Base-by-base conservation (phyloP, 2,797 vertebrate species). In the Rousettus madagascariensis region DNA sequence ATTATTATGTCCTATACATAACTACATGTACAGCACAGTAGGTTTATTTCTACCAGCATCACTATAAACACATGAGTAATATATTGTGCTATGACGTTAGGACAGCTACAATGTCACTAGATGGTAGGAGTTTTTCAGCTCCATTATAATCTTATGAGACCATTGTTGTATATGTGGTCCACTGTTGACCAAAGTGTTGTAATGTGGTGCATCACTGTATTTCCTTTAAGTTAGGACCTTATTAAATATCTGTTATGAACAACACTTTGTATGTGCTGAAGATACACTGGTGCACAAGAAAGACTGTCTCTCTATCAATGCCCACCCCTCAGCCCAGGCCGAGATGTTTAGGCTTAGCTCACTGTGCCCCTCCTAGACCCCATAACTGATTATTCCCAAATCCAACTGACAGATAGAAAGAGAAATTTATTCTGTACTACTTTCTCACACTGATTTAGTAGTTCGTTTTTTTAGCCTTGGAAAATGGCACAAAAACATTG, bases 401-500 rank as follows among this genome's bases (percentile, higher is more conserved):
- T 59, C 36, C 28, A 26, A 43, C n/a, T 30, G 38, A 19, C 16
- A 93, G 36, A 79, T 66, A 26, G 63, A 33, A 55, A 9, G 30
- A 79, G 28, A 90, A 65, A 2, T 90, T 55, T 33, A 36, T 41
- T 93, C 55, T 90, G 6, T 61, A 46, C n/a, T 68, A 1, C n/a
- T 36, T 87, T 36, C 24, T 36, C 16, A 41, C 2, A 0, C 2
- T 2, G 15, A 93, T 86, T 80, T 46, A 77, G 33, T 46, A n/a
- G 41, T 19, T 41, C 28, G 5, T 74, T 63, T 65, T 72, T 8
- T 46, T 57, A 51, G 53, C 11, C 46, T 84, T 90, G 46, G 33
- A 85, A 85, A 94, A 57, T 38, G 19, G 46, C 68, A 71, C n/a
- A 82, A 72, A 65, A 38, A 69, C 57, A 68, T 78, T 68, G 84